Evolutionary conservation across 2,797 vertebrate species (phyloP).

Genomic region (Balearica regulorum): DNA sequence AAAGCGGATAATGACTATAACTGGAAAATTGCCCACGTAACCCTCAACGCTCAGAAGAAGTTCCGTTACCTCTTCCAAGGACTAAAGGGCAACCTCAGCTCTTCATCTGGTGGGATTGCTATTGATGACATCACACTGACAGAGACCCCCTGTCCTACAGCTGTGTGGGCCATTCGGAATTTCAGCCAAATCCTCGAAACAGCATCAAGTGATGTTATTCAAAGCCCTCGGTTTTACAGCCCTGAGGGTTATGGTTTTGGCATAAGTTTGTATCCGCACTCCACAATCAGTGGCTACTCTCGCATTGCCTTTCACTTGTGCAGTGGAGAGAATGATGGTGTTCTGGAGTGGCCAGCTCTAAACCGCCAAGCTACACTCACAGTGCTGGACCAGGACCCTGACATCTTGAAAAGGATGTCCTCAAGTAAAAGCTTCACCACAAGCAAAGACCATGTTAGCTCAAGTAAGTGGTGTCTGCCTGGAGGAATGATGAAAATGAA

Average conservation of each 20-base stretch:
- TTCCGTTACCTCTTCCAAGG: slow-evolving; percentile 91
- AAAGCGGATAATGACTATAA: slow-evolving; percentile 76
- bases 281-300: not conserved
- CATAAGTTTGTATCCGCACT: slow-evolving; percentile 71
- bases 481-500: not conserved
- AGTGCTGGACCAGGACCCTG: slow-evolving; percentile 87
- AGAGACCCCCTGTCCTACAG: slow-evolving; percentile 83
- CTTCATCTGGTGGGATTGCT: slow-evolving; percentile 79
- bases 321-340: slow-evolving; percentile 85
- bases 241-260: slow-evolving; percentile 87
- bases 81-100: slow-evolving; percentile 67
- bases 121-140: slow-evolving; percentile 86
- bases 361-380: slow-evolving; percentile 83
- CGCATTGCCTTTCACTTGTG: slow-evolving; percentile 82
- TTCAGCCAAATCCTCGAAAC: slow-evolving; percentile 78
- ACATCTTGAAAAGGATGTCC: slow-evolving; percentile 85
- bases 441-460: slow-evolving; percentile 5
- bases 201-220: not conserved
- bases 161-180: slow-evolving; percentile 83
- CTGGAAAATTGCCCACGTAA: slow-evolving; percentile 89
- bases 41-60: slow-evolving; percentile 78
- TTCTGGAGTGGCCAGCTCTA: slow-evolving; percentile 86
- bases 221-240: slow-evolving; percentile 86
- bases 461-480: slow-evolving; percentile 37
- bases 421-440: slow-evolving; percentile 84